Evolutionary conservation across 30 jellyfish, hydroid and myxozoan genomes (phyloP), one percentile per base, ranked within the genome.

Genomic region (Pseudorhiza aurosa): DNA sequence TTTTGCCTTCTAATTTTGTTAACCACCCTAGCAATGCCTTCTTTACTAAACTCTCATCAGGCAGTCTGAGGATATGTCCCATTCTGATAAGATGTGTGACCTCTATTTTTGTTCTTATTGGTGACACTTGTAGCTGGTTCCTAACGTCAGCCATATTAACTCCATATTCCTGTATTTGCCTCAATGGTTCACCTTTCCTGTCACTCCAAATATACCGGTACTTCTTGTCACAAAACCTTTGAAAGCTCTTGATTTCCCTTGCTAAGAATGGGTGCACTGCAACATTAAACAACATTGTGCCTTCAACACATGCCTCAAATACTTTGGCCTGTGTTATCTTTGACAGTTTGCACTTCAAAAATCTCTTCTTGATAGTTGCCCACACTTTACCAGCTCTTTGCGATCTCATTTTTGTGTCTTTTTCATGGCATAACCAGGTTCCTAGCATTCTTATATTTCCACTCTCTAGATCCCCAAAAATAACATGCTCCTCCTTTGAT

Each of bases 391-490:
- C 60, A 11, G 19, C 19, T 14, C 60, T 46, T 46, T 46, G 60
- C 60, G 19, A 6, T 46, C 60, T 46, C 60, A 46, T 4, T 46
- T 46, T 8, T 46, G 60, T 46, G 19, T 46, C 60, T 4, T 6
- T 46, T 46, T 46, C 60, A 6, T 14, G 12, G 14, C 19, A 24
- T 46, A 46, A 14, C 60, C 19, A 46, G 60, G 60, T 46, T 8
- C 60, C 60, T 46, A 46, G 19, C 60, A 14, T 46, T 46, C 60
- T 46, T 46, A 14, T 46, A 0, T 46, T 46, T 24, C 60, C 60
- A 46, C 60, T 46, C 60, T 46, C 60, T 46, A 27, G 19, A 14
- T 46, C 60, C 60, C 60, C 60, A 46, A 46, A 46, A 27, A 46
- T 46, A 46, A 14, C 60, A 46, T 46, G 14, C 60, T 46, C 0